A percentile compares a stretch with the other conserved stretches of the same genome.
phyloP scores from a whole-genome alignment of 2,113 vertebrate genomes.

The Bungarus multicinctus region DNA sequence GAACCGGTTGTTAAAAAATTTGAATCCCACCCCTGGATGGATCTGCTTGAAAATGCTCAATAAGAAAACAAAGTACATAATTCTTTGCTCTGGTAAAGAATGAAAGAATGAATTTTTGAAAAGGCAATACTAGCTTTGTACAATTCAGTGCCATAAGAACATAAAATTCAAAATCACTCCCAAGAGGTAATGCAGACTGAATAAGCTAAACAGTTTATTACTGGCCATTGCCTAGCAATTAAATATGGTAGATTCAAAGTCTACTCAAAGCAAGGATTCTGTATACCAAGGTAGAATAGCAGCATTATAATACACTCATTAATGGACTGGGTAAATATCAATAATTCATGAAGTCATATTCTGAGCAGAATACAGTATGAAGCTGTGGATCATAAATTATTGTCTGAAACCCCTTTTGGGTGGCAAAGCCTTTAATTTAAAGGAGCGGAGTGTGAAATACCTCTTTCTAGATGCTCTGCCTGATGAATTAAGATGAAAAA shows the following conservation, averaged over 20 bases:
- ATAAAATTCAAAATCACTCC: background rate
- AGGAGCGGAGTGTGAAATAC: constrained; percentile 29
- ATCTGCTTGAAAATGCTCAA: background rate
- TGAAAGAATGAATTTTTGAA: background rate
- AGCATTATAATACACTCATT: constrained; percentile 38
- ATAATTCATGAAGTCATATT: constrained; percentile 56
- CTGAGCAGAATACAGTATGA: constrained; percentile 36
- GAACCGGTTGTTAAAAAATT: too few relatives aligned
- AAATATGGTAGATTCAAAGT: constrained; percentile 33
- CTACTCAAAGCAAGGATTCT: constrained; percentile 16
- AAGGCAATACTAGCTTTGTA: background rate
- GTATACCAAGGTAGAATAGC: constrained; percentile 13
- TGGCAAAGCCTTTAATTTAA: constrained; percentile 50
- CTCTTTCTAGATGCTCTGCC: constrained; percentile 23
- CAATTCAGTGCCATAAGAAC: background rate
- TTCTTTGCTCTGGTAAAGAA: constrained; percentile 11
- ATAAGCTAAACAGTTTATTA: background rate
- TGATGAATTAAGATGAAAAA: constrained; percentile 27
- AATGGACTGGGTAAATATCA: constrained; percentile 48
- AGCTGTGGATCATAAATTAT: constrained; percentile 52
- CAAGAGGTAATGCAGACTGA: constrained; percentile 10
- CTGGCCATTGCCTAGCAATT: constrained; percentile 19
- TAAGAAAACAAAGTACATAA: background rate
- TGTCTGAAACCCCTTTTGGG: constrained; percentile 23
- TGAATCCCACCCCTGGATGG: too few relatives aligned